phyloP scores from a whole-genome alignment of 2,888 invertebrate genomes.

The Monoplex corrugatus region DNA sequence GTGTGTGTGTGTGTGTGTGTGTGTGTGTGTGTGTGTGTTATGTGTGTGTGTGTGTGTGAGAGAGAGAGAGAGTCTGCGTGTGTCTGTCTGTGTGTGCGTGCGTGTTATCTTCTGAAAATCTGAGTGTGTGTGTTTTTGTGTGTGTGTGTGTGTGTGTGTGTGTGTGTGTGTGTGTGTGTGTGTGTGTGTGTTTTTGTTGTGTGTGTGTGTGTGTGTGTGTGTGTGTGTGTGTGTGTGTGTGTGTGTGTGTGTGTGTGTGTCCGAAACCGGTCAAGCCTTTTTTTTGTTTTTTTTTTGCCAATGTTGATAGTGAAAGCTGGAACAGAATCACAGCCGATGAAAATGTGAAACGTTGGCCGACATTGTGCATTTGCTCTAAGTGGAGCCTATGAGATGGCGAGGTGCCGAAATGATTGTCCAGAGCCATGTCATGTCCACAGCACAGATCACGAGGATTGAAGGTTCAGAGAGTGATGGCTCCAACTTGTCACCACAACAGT shows the following conservation, averaged over 20 bases:
- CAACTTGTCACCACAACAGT: too few species aligned
- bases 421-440: too few species aligned
- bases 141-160: neutral
- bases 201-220: constrained; percentile 9
- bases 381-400: too few species aligned
- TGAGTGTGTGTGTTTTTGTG: neutral
- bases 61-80: neutral
- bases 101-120: too few species aligned
- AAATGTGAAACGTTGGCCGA: too few species aligned
- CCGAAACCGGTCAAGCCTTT: neutral
- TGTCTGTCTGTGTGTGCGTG: neutral
- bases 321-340: too few species aligned
- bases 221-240: neutral
- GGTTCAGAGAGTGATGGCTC: too few species aligned
- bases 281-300: neutral
- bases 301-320: neutral
- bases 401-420: too few species aligned
- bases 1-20: neutral
- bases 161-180: neutral
- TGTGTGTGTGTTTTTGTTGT: neutral
- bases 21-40: neutral
- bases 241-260: neutral
- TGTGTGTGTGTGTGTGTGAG: neutral
- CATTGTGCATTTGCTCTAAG: too few species aligned
- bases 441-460: too few species aligned